Base-by-base conservation (phyloP, 1,140 invertebrate species). In the Camponotus pennsylvanicus region DNA sequence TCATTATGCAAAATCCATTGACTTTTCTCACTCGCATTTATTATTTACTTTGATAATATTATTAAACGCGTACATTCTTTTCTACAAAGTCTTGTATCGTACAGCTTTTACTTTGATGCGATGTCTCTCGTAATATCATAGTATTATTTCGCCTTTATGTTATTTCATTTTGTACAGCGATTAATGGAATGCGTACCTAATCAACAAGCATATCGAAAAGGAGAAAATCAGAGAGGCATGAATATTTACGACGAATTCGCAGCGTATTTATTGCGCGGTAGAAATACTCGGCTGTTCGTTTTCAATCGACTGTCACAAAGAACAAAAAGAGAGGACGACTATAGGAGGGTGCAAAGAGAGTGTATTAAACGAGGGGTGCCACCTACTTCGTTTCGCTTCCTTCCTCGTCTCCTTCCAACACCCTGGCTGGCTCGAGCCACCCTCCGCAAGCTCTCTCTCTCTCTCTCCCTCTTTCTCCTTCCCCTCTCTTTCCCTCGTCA, bases 221-320 rank as follows among this genome's bases (percentile, higher is more conserved):
- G 45, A 75, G 11, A 49, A 27, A 59, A 32, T 27, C 32, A 40
- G 18, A 27, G 40, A 73, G 4, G 55, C 79, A 83, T 83, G 79
- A 83, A 83, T 83, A 83, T 83, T 83, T 75, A 75, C 79, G 40
- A 52, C 37, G 52, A 82, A 83, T 83, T 75, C 55, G 69, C 69
- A 40, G 42, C 40, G 69, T 61, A 83, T 83, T 83, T 83, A 83
- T 83, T 83, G 69, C 79, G 21, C 27, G 40, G 34, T 63, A 42
- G 57, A 83, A 75, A 83, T 75, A 75, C 27, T 3, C 27, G 57
- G 69, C 55, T 83, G 57, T 61, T 32, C 79, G 69, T 75, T 83
- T 75, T 45, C 79, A 83, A 83, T 83, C 79, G 69, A 75, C 79
- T 83, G 67, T 83, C 40, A 70, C 79, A 55, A 82, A 52, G 66